Conservation (phyloP, 2,888 invertebrate species). For the Mycogona germanica region DNA sequence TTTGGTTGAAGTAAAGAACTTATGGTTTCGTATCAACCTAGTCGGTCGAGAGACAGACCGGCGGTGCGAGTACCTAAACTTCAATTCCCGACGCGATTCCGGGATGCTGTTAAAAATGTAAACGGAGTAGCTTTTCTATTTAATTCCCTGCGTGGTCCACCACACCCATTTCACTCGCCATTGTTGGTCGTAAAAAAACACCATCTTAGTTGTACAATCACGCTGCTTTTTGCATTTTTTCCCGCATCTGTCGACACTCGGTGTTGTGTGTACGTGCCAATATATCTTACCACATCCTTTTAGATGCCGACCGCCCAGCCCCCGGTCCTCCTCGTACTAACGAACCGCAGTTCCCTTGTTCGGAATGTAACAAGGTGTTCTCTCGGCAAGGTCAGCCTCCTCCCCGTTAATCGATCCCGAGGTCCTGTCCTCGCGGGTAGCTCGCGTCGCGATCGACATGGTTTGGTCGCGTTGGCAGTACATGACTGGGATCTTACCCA, state of each 20-base stretch:
- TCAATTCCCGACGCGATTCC: no score
- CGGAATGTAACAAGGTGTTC: slow-evolving; percentile 24
- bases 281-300: slow-evolving; percentile 11
- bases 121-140: not conserved
- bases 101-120: no score
- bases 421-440: no score
- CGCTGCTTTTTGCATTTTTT: slow-evolving; percentile 3
- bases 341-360: slow-evolving; percentile 21
- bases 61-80: no score
- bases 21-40: no score
- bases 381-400: slow-evolving; percentile 32
- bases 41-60: no score
- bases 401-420: no score
- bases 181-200: not conserved
- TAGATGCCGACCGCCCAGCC: slow-evolving; percentile 21
- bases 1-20: no score
- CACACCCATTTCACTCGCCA: slow-evolving; percentile 1
- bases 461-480: no score
- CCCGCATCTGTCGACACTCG: slow-evolving; percentile 8
- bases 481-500: no score
- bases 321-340: slow-evolving; percentile 28
- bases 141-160: not conserved
- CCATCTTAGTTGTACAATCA: not conserved
- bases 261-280: no score
- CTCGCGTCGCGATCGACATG: no score